Evolutionary conservation across 2,113 vertebrate species (phyloP).

Genomic region (Campylorhamphus procurvoides): DNA sequence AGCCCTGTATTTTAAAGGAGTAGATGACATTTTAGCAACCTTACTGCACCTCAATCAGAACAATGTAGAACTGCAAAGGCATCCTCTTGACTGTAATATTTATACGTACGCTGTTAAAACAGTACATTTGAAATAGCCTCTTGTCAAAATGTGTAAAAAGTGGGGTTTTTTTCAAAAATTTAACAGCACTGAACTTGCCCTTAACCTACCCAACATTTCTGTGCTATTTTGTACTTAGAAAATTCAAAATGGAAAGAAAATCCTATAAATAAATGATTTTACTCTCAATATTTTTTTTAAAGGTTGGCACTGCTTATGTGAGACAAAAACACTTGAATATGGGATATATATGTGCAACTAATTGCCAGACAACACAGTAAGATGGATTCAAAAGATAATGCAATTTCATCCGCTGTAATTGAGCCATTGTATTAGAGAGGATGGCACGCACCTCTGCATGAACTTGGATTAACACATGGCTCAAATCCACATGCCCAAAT

Average conservation of each 20-base stretch:
- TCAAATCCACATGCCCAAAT: conserved; percentile 41
- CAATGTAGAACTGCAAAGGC: neutral
- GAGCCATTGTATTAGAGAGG: conserved; percentile 44
- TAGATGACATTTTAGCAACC: neutral
- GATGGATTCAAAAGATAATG: conserved; percentile 62
- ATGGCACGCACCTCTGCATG: conserved; percentile 51
- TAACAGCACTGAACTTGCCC: neutral
- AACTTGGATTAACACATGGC: conserved; percentile 54
- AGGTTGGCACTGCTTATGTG: neutral
- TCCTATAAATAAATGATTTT: neutral
- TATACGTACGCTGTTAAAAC: neutral
- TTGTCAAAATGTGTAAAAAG: neutral
- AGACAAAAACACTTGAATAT: neutral
- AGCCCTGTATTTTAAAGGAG: neutral
- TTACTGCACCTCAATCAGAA: neutral
- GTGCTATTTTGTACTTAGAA: neutral
- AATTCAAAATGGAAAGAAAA: neutral
- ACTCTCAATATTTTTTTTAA: neutral
- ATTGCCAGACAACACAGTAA: conserved; percentile 2
- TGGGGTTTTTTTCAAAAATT: neutral
- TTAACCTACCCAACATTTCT: neutral
- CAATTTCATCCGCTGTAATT: conserved; percentile 67
- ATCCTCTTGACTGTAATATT: neutral
- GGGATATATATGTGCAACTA: neutral
- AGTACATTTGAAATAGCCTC: neutral